A percentile compares a stretch with the other conserved stretches of the same genome.
Evolutionary conservation across 2,888 invertebrate species (phyloP).

Genomic region (Leptinotarsa juncta): DNA sequence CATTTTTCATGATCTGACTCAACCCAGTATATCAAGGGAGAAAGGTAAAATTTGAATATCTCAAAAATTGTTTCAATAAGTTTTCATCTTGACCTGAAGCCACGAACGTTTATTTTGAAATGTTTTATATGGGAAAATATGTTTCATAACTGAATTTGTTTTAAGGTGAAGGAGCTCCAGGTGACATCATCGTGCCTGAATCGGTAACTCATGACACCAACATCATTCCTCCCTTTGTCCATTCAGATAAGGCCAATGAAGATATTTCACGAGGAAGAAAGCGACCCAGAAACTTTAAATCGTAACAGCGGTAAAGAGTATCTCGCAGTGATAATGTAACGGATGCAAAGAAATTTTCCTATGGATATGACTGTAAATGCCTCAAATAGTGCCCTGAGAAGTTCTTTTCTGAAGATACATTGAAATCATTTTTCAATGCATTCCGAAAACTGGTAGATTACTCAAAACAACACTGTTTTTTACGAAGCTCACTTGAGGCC

Average conservation of each 20-base stretch:
- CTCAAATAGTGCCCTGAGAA: slow-evolving; percentile 47
- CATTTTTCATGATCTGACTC: background rate
- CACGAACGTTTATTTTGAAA: no score
- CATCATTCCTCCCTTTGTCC: no score
- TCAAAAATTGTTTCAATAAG: no score
- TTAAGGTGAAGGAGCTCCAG: background rate
- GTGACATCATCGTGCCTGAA: background rate
- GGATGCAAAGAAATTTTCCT: slow-evolving; percentile 33
- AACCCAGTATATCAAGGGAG: background rate
- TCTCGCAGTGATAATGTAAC: slow-evolving; percentile 1
- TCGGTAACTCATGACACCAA: no score
- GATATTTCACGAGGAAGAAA: background rate
- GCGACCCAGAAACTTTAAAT: background rate
- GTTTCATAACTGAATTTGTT: no score
- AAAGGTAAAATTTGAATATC: background rate
- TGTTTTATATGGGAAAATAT: no score
- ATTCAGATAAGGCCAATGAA: no score
- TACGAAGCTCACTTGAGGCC: slow-evolving; percentile 43
- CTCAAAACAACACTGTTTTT: slow-evolving; percentile 46
- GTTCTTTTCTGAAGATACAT: slow-evolving; percentile 27
- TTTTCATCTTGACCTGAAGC: no score
- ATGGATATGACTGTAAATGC: background rate
- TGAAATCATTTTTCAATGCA: slow-evolving; percentile 42
- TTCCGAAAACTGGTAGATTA: slow-evolving; percentile 43
- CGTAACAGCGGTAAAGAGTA: slow-evolving; percentile 18